These are phyloP conservation scores for Hypolimnas misippus DNA, from an alignment of 2,888 invertebrate genomes.

Conservation along the genomic window DNA sequence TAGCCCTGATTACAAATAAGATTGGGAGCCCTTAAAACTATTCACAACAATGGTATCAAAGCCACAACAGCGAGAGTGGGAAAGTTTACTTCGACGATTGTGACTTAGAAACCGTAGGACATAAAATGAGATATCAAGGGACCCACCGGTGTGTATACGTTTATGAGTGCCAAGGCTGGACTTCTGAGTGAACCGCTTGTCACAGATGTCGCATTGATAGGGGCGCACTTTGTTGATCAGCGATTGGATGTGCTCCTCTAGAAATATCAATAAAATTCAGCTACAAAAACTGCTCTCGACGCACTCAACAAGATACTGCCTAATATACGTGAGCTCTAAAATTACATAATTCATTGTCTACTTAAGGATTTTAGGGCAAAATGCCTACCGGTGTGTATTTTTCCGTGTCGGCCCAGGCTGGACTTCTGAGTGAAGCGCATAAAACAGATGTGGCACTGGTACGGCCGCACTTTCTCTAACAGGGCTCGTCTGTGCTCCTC, in stretches of 20 bases:
- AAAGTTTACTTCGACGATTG: slow-evolving; percentile 57
- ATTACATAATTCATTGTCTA: slow-evolving; percentile 74
- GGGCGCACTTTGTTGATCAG: slow-evolving; percentile 86
- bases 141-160: slow-evolving; percentile 89
- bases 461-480: slow-evolving; percentile 86
- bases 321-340: slow-evolving; percentile 73
- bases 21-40: slow-evolving; percentile 81
- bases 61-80: slow-evolving; percentile 67
- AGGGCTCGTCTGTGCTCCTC: slow-evolving; percentile 85
- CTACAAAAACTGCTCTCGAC: slow-evolving; percentile 73
- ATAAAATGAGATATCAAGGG: slow-evolving; percentile 78
- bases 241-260: slow-evolving; percentile 85
- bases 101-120: slow-evolving; percentile 77
- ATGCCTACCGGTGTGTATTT: slow-evolving; percentile 87
- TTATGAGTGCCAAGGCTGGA: slow-evolving; percentile 93
- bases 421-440: slow-evolving; percentile 90
- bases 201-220: slow-evolving; percentile 89
- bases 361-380: slow-evolving; percentile 82
- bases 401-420: slow-evolving; percentile 89
- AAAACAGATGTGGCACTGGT: slow-evolving; percentile 89
- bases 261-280: slow-evolving; percentile 83
- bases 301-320: slow-evolving; percentile 66
- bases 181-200: slow-evolving; percentile 92
- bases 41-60: slow-evolving; percentile 82
- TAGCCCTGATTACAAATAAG: slow-evolving; percentile 50